phyloP scores from a whole-genome alignment of 1,140 invertebrate species.

The Oryzaephilus surinamensis region DNA sequence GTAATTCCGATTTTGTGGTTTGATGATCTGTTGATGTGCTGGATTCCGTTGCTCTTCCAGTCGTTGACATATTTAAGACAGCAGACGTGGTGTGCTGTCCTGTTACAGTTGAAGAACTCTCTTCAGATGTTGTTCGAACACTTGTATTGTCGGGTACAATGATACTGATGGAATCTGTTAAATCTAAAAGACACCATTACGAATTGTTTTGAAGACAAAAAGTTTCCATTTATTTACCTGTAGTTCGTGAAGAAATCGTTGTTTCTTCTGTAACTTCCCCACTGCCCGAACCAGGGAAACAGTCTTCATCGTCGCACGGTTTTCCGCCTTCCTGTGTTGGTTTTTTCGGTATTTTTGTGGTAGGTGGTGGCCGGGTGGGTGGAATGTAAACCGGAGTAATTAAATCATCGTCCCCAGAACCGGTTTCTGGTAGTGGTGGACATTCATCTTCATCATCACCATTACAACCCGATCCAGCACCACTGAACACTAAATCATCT shows the following conservation, averaged over 20 bases:
- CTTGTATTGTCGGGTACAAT: slow-evolving; percentile 12
- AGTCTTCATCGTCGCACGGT: slow-evolving; percentile 72
- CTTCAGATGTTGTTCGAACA: slow-evolving; percentile 16
- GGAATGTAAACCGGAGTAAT: slow-evolving; percentile 87
- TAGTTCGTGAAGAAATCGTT: slow-evolving; percentile 45
- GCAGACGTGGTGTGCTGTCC: slow-evolving; percentile 3
- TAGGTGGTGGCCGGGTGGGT: slow-evolving; percentile 60
- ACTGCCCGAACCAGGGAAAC: slow-evolving; percentile 60
- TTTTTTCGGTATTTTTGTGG: slow-evolving; percentile 38
- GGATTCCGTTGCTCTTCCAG: slow-evolving; percentile 16
- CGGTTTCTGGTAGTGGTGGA: slow-evolving; percentile 68
- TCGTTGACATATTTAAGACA: slow-evolving; percentile 2
- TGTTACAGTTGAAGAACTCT: slow-evolving; percentile 23
- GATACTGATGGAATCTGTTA: slow-evolving; percentile 10
- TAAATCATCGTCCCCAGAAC: slow-evolving; percentile 75
- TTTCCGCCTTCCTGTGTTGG: slow-evolving; percentile 35
- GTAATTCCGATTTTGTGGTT: slow-evolving; percentile 31
- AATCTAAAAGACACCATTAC: slow-evolving; percentile 4
- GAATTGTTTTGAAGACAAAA: slow-evolving; percentile 3
- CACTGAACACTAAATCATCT: slow-evolving; percentile 81
- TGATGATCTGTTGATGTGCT: slow-evolving; percentile 20
- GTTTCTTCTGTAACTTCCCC: slow-evolving; percentile 51
- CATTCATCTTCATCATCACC: slow-evolving; percentile 80
- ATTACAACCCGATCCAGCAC: slow-evolving; percentile 74
- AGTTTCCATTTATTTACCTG: slow-evolving; percentile 35